phyloP scores from a whole-genome alignment of 2,888 invertebrate species.

The Xylota segnis region DNA sequence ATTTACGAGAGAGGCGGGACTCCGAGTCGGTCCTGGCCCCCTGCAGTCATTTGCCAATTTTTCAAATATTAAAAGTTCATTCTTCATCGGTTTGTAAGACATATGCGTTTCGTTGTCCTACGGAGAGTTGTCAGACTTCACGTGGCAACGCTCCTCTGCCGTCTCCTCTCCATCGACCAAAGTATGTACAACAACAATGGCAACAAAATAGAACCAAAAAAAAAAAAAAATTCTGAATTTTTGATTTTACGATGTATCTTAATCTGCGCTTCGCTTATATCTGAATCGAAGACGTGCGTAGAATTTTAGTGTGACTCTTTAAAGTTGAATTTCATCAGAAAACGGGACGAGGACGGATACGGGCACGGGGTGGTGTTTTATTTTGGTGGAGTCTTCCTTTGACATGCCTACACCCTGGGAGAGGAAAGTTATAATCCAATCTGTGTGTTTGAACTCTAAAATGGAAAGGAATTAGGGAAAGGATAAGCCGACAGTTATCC shows the following conservation, averaged over 20 bases:
- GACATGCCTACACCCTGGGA: neutral
- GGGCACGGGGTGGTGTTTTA: neutral
- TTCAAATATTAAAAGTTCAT: conserved; percentile 66
- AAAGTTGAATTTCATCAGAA: neutral
- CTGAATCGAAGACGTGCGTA: conserved; percentile 56
- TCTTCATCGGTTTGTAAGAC: conserved; percentile 36
- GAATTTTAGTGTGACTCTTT: conserved; percentile 42
- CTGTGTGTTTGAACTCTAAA: neutral
- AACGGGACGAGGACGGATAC: no score
- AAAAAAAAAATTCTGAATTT: conserved; percentile 41
- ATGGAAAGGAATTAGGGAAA: neutral
- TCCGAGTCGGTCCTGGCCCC: neutral
- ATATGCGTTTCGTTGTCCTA: conserved; percentile 18
- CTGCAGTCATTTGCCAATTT: conserved; percentile 49
- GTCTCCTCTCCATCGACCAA: neutral
- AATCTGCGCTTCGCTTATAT: conserved; percentile 48
- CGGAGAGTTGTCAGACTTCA: neutral
- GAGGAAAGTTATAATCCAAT: conserved; percentile 47
- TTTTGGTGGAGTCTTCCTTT: neutral
- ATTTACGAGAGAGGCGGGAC: conserved; percentile 27
- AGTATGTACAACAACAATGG: neutral
- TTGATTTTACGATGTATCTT: conserved; percentile 66
- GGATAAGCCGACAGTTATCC: conserved; percentile 25
- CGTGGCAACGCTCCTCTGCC: neutral
- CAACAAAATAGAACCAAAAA: neutral